phyloP scores from a whole-genome alignment of 1,140 invertebrate species.

The Drosophila navojoa region DNA sequence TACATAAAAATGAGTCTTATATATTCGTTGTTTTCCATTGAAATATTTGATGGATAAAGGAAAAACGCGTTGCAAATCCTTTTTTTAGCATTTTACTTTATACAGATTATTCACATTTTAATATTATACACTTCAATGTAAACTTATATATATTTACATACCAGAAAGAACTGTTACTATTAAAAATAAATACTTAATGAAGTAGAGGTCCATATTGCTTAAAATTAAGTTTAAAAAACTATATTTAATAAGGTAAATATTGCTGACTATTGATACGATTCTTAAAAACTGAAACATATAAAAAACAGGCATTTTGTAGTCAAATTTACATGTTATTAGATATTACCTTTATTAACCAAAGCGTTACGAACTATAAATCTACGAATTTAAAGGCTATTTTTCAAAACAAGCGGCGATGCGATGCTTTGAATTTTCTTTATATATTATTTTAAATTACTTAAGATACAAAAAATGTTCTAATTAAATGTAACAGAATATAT shows the following conservation, averaged over 20 bases:
- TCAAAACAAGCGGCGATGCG: background rate
- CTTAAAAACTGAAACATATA: background rate
- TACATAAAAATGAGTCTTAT: background rate
- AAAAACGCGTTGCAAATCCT: conserved; percentile 13
- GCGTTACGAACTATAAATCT: conserved; percentile 10
- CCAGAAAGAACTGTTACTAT: conserved; percentile 6
- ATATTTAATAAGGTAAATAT: background rate
- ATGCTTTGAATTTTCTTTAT: background rate
- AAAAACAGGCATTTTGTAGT: background rate
- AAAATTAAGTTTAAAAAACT: too few relatives aligned
- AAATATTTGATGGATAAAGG: conserved; percentile 7
- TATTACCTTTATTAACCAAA: conserved; percentile 14
- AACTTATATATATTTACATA: conserved; percentile 22
- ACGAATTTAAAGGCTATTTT: conserved; percentile 6
- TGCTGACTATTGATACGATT: background rate
- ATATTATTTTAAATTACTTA: conserved; percentile 14
- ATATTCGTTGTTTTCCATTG: background rate
- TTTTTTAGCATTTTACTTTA: conserved; percentile 18
- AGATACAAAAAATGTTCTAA: conserved; percentile 1
- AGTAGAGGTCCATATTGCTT: too few relatives aligned
- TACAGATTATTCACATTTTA: conserved; percentile 33
- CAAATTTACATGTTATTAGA: background rate
- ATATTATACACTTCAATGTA: conserved; percentile 20
- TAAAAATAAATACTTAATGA: conserved; percentile 17
- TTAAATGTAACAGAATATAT: conserved; percentile 14